A percentile compares a stretch with the other conserved stretches of the same genome.
These are phyloP conservation scores for Eidolon helvum DNA, from an alignment of 2,113 vertebrate species.

Conservation along the genomic window DNA sequence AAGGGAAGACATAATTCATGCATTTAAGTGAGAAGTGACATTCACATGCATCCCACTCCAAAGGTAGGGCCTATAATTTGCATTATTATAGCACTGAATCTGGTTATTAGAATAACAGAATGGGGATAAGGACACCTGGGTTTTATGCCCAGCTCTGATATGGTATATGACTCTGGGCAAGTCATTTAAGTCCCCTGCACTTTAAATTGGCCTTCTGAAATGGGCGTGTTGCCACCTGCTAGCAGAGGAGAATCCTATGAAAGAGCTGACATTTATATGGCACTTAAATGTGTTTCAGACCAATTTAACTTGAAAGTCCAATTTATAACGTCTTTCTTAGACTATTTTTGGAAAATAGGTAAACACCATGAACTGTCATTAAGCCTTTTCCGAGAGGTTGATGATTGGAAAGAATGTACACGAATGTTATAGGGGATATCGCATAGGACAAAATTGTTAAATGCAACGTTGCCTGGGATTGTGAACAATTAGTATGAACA, in stretches of 20 bases:
- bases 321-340: slow-evolving; percentile 31
- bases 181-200: not conserved
- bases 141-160: slow-evolving; percentile 9
- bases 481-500: not conserved
- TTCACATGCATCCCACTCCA: not conserved
- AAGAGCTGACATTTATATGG: slow-evolving; percentile 56
- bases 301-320: slow-evolving; percentile 61
- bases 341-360: slow-evolving; percentile 49
- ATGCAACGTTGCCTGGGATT: not conserved
- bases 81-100: not conserved
- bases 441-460: not conserved
- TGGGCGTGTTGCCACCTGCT: slow-evolving; percentile 20
- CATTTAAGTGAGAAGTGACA: slow-evolving; percentile 34
- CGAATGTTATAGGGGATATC: not conserved
- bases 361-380: slow-evolving; percentile 44
- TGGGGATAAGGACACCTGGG: slow-evolving; percentile 19
- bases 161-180: not conserved
- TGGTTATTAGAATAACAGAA: not conserved
- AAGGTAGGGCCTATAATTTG: not conserved
- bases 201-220: slow-evolving; percentile 19
- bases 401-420: slow-evolving; percentile 9
- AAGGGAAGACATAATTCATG: slow-evolving; percentile 14
- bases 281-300: slow-evolving; percentile 55
- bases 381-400: slow-evolving; percentile 25
- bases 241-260: not conserved